Evolutionary conservation across 2,113 vertebrate genomes (phyloP), one percentile per base, ranked within the genome.

Genomic region (Pyrgilauda ruficollis): DNA sequence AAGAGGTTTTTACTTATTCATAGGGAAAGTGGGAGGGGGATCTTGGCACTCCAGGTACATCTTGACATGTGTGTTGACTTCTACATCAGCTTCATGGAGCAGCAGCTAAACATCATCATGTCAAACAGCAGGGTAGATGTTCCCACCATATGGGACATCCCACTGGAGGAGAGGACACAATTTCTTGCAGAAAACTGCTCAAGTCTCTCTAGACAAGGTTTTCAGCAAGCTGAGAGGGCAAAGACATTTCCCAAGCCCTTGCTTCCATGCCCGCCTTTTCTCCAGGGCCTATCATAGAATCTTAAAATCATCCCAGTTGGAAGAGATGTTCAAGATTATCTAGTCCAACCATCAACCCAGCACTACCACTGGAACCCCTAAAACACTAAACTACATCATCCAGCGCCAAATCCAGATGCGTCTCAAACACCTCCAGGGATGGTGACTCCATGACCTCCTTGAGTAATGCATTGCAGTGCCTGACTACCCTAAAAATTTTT

Each of bases 1-100:
- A 88, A 90, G 64, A 86, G 28, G n/a, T 78, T 75, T 94, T 84
- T 81, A 81, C 11, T 93, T 92, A 92, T 84, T 84, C 83, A 84
- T 21, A 80, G 47, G 37, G n/a, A 90, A 94, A 85, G 47, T 24
- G 55, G 24, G 52, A 83, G 35, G 12, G 22, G 10, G 13, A 5
- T 24, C 44, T 56, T 43, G 20, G 41, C 1, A 0, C 39, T 79
- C 27, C 39, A 64, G 35, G 47, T 68, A 61, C 31, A 37, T 13
- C 16, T n/a, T 4, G 7, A 44, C 41, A 20, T 2, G 13, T 37
- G 31, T 49, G 1, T 0, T 64, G 30, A 62, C 26, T 91, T 87
- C 69, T 46, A 37, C 49, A 70, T 35, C 46, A 70, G 35, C 52
- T 81, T 92, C 83, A 63, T 1, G 1, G 35, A 75, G 61, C 15